Evolutionary conservation across 2,797 vertebrate genomes (phyloP).

Genomic region (Danio albolineatus): DNA sequence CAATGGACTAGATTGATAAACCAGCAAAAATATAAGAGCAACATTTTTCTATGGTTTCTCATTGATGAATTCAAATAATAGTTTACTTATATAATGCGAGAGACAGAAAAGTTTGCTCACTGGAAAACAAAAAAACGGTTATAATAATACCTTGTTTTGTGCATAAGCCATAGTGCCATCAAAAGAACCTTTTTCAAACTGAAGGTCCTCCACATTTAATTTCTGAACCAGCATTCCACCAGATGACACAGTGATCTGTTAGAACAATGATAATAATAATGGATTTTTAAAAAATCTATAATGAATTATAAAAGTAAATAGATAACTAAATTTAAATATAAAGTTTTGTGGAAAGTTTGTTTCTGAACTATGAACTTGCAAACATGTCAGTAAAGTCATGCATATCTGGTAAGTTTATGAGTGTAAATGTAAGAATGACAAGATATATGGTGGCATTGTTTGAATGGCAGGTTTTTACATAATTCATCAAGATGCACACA

Average conservation of each 20-base stretch:
- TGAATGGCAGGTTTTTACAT: background rate
- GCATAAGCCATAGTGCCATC: constrained; percentile 86
- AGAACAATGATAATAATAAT: background rate
- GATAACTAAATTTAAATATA: background rate
- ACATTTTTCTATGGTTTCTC: too few species aligned
- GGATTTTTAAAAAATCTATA: background rate
- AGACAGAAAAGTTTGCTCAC: background rate
- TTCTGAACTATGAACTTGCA: background rate
- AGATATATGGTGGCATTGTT: background rate
- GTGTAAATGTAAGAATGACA: background rate
- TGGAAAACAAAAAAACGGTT: background rate
- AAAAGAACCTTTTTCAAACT: constrained; percentile 80
- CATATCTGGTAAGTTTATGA: background rate
- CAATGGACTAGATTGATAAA: background rate
- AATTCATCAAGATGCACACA: background rate
- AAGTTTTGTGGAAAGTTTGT: background rate
- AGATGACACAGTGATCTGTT: constrained; percentile 85
- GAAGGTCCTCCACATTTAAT: constrained; percentile 81
- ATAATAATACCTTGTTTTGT: constrained; percentile 84
- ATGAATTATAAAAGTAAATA: background rate
- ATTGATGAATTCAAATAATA: background rate
- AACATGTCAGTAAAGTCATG: background rate
- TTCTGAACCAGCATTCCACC: constrained; percentile 90
- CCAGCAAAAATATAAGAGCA: background rate
- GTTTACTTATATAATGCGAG: background rate